Conservation (phyloP, 2,797 vertebrate species). For the Brachyrhaphis roseni region DNA sequence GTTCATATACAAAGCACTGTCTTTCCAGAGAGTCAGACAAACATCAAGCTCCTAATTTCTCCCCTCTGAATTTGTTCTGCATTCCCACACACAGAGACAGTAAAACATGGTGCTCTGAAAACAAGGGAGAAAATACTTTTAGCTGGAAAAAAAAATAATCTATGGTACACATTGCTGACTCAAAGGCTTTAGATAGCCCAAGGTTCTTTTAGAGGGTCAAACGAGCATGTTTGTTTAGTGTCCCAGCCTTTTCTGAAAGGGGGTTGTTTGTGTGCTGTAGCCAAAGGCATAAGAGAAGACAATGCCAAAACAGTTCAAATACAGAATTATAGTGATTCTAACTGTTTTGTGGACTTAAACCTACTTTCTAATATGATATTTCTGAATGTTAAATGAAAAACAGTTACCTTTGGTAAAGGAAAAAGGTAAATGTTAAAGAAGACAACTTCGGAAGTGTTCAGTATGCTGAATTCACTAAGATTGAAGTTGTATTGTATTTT, state of each 20-base stretch:
- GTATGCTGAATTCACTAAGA: not conserved
- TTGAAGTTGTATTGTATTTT: not conserved
- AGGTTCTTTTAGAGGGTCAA: conserved; percentile 40
- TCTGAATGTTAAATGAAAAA: conserved; percentile 1
- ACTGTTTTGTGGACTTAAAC: not conserved
- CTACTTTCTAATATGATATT: conserved; percentile 6
- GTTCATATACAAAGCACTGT: conserved; percentile 43
- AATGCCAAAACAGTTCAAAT: not conserved
- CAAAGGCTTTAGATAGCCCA: conserved; percentile 41
- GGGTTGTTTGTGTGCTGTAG: conserved; percentile 16
- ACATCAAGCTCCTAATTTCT: conserved; percentile 36
- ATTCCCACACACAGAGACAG: conserved; percentile 67
- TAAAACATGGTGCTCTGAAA: conserved; percentile 72
- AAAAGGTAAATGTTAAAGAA: conserved; percentile 7
- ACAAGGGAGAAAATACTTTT: conserved; percentile 60
- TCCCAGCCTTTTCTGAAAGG: conserved; percentile 20
- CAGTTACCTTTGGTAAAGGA: not conserved
- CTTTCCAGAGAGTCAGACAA: conserved; percentile 47
- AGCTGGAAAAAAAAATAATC: conserved; percentile 33
- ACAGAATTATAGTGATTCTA: conserved; percentile 3
- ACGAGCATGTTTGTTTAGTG: conserved; percentile 38
- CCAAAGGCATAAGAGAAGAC: conserved; percentile 10
- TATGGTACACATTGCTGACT: conserved; percentile 33
- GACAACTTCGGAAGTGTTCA: conserved; percentile 19
- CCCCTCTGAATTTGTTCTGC: conserved; percentile 59